phyloP scores from a whole-genome alignment of 2,888 invertebrate genomes.

The Trachelus tabidus region DNA sequence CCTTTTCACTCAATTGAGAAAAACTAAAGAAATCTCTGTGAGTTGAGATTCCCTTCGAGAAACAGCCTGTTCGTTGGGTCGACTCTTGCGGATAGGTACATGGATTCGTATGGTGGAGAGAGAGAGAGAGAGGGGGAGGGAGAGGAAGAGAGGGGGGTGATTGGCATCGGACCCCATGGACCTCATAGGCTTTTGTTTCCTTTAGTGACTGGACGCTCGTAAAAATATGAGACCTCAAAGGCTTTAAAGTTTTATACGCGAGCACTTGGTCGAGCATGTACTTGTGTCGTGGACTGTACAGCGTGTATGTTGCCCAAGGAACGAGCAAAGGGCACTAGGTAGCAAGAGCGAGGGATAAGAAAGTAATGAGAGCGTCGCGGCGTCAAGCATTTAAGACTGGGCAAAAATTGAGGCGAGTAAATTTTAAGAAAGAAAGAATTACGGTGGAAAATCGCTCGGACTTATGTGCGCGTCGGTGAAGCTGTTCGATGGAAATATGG shows the following conservation, averaged over 20 bases:
- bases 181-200: slow-evolving; percentile 33
- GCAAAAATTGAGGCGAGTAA: background rate
- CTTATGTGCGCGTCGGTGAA: background rate
- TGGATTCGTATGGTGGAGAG: slow-evolving; percentile 2
- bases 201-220: slow-evolving; percentile 37
- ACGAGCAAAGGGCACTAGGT: background rate
- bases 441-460: background rate
- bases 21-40: background rate
- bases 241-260: slow-evolving; percentile 39
- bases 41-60: background rate
- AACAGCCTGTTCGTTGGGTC: background rate
- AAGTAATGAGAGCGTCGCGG: slow-evolving; percentile 39
- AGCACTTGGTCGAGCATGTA: background rate
- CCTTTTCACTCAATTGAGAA: background rate
- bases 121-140: slow-evolving; percentile 17
- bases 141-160: slow-evolving; percentile 15
- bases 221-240: slow-evolving; percentile 48
- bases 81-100: background rate
- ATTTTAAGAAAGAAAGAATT: too few relatives aligned
- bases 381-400: background rate
- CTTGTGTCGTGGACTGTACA: slow-evolving; percentile 13
- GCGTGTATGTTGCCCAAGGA: background rate
- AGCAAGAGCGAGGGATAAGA: slow-evolving; percentile 19
- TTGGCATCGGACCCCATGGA: slow-evolving; percentile 5
- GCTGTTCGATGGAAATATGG: background rate